Conservation (phyloP, 2,113 vertebrate genomes). For the Odontesthes bonariensis region DNA sequence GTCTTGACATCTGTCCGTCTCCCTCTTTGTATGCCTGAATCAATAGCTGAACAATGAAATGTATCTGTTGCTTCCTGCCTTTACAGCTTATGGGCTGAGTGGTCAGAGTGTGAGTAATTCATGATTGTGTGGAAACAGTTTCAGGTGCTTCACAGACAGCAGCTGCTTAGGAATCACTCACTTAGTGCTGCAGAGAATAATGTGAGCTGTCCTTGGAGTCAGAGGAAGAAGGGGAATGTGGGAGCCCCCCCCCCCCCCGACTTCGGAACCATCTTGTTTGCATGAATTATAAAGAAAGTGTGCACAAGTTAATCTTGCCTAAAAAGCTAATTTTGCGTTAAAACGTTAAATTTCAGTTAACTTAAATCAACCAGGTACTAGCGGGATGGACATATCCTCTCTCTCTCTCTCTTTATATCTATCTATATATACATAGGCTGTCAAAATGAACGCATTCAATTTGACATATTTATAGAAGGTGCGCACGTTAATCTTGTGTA, state of each 20-base stretch:
- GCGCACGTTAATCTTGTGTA: too few species aligned
- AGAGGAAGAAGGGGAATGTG: neutral
- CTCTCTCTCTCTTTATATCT: too few species aligned
- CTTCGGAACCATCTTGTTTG: neutral
- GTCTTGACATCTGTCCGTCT: slow-evolving; percentile 5
- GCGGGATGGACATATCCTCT: too few species aligned
- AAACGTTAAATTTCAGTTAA: too few species aligned
- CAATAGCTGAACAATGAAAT: neutral
- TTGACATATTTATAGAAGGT: too few species aligned
- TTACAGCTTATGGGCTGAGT: neutral
- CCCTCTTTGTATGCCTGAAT: neutral
- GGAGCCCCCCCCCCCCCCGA: neutral
- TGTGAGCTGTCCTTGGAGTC: slow-evolving; percentile 5
- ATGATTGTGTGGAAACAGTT: slow-evolving; percentile 12
- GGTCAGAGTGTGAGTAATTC: slow-evolving; percentile 22
- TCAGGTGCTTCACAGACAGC: slow-evolving; percentile 15
- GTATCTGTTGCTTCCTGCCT: neutral
- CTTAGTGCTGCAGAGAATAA: slow-evolving; percentile 21
- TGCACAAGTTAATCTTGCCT: too few species aligned
- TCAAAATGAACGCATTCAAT: too few species aligned
- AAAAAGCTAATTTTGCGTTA: too few species aligned
- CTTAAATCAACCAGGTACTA: too few species aligned
- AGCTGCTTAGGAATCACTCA: slow-evolving; percentile 24
- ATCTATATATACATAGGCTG: too few species aligned
- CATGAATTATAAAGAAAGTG: neutral